Evolutionary conservation across 2,888 invertebrate genomes (phyloP).

Genomic region (Leptodirus hochenwartii): DNA sequence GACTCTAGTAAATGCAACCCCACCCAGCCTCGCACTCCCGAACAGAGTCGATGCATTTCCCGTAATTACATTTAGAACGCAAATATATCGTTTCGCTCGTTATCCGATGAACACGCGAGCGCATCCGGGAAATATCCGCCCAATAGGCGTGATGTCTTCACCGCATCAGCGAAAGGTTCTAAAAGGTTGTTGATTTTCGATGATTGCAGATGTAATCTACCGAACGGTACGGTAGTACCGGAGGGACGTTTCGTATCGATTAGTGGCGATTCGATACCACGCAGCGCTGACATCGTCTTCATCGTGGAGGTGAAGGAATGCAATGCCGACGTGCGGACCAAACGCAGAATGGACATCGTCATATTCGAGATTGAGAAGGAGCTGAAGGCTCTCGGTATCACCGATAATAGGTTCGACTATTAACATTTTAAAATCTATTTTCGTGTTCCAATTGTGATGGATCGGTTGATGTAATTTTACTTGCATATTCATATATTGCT

Average conservation of each 20-base stretch:
- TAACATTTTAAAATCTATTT: constrained; percentile 2
- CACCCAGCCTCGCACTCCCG: too few relatives aligned
- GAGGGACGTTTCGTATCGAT: constrained; percentile 60
- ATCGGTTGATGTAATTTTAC: too few relatives aligned
- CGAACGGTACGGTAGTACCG: constrained; percentile 46
- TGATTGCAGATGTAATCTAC: constrained; percentile 43
- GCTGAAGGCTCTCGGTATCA: constrained; percentile 36
- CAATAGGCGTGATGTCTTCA: too few relatives aligned
- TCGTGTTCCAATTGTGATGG: too few relatives aligned
- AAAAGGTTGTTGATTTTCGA: not conserved
- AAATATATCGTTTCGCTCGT: too few relatives aligned
- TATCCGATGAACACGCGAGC: too few relatives aligned
- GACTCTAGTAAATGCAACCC: too few relatives aligned
- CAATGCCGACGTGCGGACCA: constrained; percentile 48
- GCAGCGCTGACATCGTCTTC: constrained; percentile 72
- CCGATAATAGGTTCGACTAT: constrained; percentile 43
- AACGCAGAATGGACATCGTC: constrained; percentile 50
- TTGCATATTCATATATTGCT: too few relatives aligned
- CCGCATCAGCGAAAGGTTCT: too few relatives aligned
- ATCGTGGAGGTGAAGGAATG: constrained; percentile 75
- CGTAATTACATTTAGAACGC: too few relatives aligned
- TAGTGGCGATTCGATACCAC: constrained; percentile 36
- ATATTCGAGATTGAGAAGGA: constrained; percentile 50
- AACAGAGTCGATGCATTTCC: too few relatives aligned
- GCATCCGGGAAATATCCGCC: too few relatives aligned